Evolutionary conservation across 2,888 invertebrate genomes (phyloP).

Genomic region (Cheilosia pagana): DNA sequence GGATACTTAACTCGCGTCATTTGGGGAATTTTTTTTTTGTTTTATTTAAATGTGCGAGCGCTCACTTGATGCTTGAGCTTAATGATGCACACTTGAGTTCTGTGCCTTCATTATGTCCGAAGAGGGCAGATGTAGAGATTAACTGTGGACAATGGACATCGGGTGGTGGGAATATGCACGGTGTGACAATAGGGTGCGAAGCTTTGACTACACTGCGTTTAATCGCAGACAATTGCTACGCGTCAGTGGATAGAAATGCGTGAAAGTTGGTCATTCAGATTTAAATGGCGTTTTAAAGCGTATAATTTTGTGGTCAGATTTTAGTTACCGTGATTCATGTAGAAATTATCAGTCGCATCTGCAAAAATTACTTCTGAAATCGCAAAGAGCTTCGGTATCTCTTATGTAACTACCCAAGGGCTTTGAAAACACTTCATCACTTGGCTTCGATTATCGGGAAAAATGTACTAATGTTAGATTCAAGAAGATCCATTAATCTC

Average conservation of each 20-base stretch:
- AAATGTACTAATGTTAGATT: too few species aligned
- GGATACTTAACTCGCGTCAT: too few species aligned
- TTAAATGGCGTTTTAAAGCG: neutral
- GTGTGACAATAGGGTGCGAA: conserved; percentile 1
- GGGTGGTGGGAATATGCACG: too few species aligned
- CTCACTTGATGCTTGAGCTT: neutral
- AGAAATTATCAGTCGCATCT: neutral
- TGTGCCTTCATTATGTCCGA: neutral
- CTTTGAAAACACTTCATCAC: too few species aligned
- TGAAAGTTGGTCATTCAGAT: neutral
- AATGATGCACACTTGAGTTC: conserved; percentile 2
- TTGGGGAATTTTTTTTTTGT: neutral
- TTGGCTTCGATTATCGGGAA: too few species aligned
- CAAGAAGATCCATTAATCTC: too few species aligned
- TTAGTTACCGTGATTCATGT: neutral
- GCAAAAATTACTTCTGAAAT: too few species aligned
- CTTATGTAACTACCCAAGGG: too few species aligned
- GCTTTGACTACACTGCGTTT: neutral
- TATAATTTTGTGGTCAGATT: neutral
- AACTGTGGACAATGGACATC: neutral
- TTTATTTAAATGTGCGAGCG: neutral
- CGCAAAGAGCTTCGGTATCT: too few species aligned
- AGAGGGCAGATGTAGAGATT: neutral
- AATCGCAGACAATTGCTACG: neutral
- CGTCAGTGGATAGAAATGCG: neutral